Conservation (phyloP, 2,113 vertebrate species). For the Drymodes brunneopygia region DNA sequence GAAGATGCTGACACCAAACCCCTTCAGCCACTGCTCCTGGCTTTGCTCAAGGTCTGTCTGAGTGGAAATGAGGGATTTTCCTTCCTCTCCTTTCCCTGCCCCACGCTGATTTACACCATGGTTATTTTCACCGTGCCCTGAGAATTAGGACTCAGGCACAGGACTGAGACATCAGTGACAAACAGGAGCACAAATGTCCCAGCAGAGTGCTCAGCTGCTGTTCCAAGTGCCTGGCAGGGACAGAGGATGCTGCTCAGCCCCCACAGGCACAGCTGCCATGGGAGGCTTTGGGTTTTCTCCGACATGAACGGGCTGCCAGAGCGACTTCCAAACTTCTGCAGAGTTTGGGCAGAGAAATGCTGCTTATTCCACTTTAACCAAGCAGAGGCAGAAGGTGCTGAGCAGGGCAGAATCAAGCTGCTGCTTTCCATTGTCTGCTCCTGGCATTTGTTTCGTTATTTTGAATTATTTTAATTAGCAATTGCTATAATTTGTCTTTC, state of each 20-base stretch:
- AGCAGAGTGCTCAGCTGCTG: neutral
- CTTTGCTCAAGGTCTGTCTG: neutral
- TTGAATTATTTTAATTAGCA: neutral
- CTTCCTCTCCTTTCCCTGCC: neutral
- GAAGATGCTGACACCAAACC: neutral
- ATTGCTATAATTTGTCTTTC: fast-evolving
- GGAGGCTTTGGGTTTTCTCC: neutral
- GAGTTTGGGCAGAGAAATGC: neutral
- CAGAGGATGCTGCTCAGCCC: neutral
- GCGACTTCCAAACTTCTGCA: fast-evolving
- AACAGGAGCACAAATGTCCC: neutral
- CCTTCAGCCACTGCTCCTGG: neutral
- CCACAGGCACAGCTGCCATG: neutral
- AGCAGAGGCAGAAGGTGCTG: neutral
- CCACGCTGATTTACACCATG: neutral
- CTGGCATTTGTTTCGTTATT: neutral
- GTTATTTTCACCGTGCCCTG: fast-evolving
- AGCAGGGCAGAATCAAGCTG: neutral
- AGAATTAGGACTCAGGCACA: fast-evolving
- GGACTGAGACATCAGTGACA: neutral
- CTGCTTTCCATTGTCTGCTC: neutral
- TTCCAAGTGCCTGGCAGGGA: neutral
- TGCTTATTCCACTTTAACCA: neutral
- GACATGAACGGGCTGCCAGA: fast-evolving
- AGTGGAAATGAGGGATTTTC: neutral